Base-by-base conservation (phyloP, 2,888 invertebrate species). In the Drosophila peninsularis region DNA sequence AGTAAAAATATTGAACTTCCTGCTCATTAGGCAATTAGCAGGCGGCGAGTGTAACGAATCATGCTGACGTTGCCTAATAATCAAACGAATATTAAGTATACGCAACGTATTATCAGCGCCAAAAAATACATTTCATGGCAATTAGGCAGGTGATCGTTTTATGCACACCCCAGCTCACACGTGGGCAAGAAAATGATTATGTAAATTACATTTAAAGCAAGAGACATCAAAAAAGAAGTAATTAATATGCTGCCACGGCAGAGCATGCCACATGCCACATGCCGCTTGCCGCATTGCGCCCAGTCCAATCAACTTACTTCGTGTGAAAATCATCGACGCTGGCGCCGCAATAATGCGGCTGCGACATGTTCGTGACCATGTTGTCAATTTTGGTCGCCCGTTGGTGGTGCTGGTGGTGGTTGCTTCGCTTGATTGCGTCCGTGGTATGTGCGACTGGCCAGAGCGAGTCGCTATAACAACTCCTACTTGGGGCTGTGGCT, bases 281-380 rank as follows among this genome's bases (percentile, higher is more conserved):
- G 14, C 37, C 45, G 4, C 21, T 37, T 45, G 19, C 17, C 44
- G 2, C 24, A 19, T 34, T 32, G 21, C 42, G 1, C 49, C 14
- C 41, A 17, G 27, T 52, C 53, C 57, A 17, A 19, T 34, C 1
- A 54, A 88, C 91, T 91, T 80, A 92, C 92, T 90, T 88, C 60
- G 92, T 92, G 80, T 92, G 92, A 76, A 92, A 92, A 81, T 91
- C 88, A 83, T 92, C 92, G 79, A 92, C 76, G 69, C 87, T 89
- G 53, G 90, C 76, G 73, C 92, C 92, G 81, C 92, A 92, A 69
- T 92, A 92, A 79, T 88, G 89, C 75, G 92, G 90, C 72, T 89
- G 85, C 68, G 92, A 90, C 82, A 90, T 88, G 86, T 92, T 91
- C 81, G 88, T 84, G 70, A 88, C 89, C 91, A 90, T 90, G 75